A percentile compares a stretch with the other conserved stretches of the same genome.
Evolutionary conservation across 2,888 invertebrate species (phyloP).

Genomic region (Folsomia manolachei): DNA sequence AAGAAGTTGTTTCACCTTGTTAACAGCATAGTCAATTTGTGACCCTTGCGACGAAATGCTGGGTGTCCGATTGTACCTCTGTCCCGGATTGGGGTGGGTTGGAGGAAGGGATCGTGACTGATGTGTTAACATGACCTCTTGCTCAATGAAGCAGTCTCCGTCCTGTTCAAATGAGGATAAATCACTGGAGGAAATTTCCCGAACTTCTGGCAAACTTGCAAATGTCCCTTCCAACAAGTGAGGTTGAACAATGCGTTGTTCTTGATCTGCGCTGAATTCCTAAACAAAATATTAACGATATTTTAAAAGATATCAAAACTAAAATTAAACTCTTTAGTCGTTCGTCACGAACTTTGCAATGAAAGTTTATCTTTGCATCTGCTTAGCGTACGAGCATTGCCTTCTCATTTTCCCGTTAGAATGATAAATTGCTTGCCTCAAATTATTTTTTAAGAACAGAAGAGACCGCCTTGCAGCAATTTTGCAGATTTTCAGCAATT

Average conservation of each 20-base stretch:
- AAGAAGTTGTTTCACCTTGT: too few relatives aligned
- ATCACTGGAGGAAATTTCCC: slow-evolving; percentile 40
- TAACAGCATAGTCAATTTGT: slow-evolving; percentile 72
- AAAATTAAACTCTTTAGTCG: too few relatives aligned
- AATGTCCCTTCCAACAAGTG: slow-evolving; percentile 46
- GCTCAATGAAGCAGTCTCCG: slow-evolving; percentile 10
- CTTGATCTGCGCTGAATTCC: slow-evolving; percentile 67
- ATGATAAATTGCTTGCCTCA: too few relatives aligned
- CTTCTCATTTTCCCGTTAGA: too few relatives aligned
- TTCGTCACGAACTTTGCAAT: too few relatives aligned
- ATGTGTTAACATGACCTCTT: slow-evolving; percentile 57
- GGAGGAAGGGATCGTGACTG: slow-evolving; percentile 66
- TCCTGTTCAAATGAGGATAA: slow-evolving; percentile 26
- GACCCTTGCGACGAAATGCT: slow-evolving; percentile 76
- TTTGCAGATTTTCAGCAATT: too few relatives aligned
- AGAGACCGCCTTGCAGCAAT: too few relatives aligned
- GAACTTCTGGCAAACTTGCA: slow-evolving; percentile 47
- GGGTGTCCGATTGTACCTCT: slow-evolving; percentile 68
- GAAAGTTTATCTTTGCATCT: too few relatives aligned
- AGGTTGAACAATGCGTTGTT: slow-evolving; percentile 65
- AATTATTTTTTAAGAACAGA: too few relatives aligned
- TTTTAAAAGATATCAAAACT: too few relatives aligned
- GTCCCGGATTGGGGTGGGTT: slow-evolving; percentile 37
- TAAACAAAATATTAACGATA: too few relatives aligned
- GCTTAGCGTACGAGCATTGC: too few relatives aligned